A percentile compares a stretch with the other conserved stretches of the same genome.
Conservation (phyloP, 2,888 invertebrate species). For the Tinea pellionella region DNA sequence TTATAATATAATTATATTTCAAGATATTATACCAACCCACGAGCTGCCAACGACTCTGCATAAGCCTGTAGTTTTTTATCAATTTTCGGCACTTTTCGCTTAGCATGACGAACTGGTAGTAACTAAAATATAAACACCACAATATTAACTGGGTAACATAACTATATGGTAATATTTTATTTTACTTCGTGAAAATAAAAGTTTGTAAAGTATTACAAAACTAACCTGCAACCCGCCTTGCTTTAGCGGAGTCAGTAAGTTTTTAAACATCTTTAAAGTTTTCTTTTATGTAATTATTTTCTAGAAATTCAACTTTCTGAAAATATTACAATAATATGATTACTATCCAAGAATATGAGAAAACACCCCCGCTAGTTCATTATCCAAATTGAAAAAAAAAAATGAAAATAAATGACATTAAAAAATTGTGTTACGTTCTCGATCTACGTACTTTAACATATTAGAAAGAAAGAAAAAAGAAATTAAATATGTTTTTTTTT, state of each 20-base stretch:
- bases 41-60: constrained; percentile 74
- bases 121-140: neutral
- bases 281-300: neutral
- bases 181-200: neutral
- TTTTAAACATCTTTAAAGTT: neutral
- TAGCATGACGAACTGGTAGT: neutral
- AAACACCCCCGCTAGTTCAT: too few species aligned
- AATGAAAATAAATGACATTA: too few species aligned
- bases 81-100: constrained; percentile 44
- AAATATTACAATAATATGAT: neutral
- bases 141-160: too few species aligned
- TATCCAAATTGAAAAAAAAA: too few species aligned
- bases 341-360: too few species aligned
- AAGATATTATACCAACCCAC: constrained; percentile 70
- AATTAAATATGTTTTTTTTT: too few species aligned
- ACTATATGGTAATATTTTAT: neutral
- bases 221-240: constrained; percentile 1
- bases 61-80: constrained; percentile 62
- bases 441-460: too few species aligned
- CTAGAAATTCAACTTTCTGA: neutral
- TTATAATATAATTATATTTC: too few species aligned
- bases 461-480: too few species aligned
- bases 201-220: neutral
- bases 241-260: neutral
- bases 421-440: too few species aligned